Evolutionary conservation across 2,113 vertebrate genomes (phyloP).

Genomic region (Thalassoma bifasciatum): DNA sequence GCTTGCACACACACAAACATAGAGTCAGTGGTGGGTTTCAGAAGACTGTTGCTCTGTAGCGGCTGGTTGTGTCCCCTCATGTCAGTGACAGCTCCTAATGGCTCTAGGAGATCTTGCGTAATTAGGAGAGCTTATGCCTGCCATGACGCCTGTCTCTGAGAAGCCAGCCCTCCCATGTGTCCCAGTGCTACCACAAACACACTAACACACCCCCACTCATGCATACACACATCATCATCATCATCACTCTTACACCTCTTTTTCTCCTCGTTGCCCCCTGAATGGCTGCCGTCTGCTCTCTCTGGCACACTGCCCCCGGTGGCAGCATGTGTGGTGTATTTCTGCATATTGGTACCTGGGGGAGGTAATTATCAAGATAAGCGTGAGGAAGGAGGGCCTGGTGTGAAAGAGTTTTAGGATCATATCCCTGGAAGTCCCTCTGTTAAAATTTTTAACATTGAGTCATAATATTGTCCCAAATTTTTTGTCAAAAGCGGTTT

Average conservation of each 20-base stretch:
- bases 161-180: slow-evolving; percentile 59
- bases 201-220: slow-evolving; percentile 8
- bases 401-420: slow-evolving; percentile 29
- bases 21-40: slow-evolving; percentile 22
- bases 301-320: slow-evolving; percentile 71
- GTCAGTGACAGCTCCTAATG: slow-evolving; percentile 75
- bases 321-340: slow-evolving; percentile 56
- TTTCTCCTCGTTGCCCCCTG: slow-evolving; percentile 63
- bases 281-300: slow-evolving; percentile 75
- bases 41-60: slow-evolving; percentile 43
- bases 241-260: slow-evolving; percentile 51
- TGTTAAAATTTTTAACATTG: no score
- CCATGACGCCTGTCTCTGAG: slow-evolving; percentile 72
- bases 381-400: slow-evolving; percentile 47
- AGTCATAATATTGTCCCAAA: no score
- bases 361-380: slow-evolving; percentile 81
- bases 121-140: slow-evolving; percentile 66
- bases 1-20: slow-evolving; percentile 12
- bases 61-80: slow-evolving; percentile 57
- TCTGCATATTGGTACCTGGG: slow-evolving; percentile 69
- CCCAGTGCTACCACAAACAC: slow-evolving; percentile 31
- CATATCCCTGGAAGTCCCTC: not conserved
- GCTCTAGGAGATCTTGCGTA: slow-evolving; percentile 71
- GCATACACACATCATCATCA: slow-evolving; percentile 12
- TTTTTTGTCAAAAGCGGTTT: slow-evolving; percentile 4